Base-by-base conservation (phyloP, 1,140 invertebrate genomes). In the Penaeus chinensis region DNA sequence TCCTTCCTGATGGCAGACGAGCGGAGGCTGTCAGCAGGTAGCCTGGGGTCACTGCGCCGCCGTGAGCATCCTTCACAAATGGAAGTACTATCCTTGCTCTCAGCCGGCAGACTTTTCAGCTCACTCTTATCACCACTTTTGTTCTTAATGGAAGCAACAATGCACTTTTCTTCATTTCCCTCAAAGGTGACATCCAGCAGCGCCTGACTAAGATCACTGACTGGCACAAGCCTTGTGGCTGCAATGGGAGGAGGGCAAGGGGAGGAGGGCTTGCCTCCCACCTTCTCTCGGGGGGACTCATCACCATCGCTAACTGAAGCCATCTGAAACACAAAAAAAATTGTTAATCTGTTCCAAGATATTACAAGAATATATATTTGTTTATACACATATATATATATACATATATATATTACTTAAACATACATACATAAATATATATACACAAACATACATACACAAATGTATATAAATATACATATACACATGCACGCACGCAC, bases 261-360 rank as follows among this genome's bases (percentile, higher is more conserved):
- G 13, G 54, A 18, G 7, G 71, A 19, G 16, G 76, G 61, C 42
- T 86, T 65, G 2, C 42, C 84, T 24, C 32, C 62, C 5, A 11
- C 82, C 61, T 85, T 85, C 76, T 69, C 76, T 63, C 66, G 32
- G 16, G 27, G 24, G 19, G 22, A 27, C 60, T 20, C 86, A 20
- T 83, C 80, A 16, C 65, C 86, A 77, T 87, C 80, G 65, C 86
- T 87, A 20, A 83, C 60, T 54, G 80, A 65, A n/a, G 86, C 69
- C 86, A 87, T 87, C 86, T 87, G 86, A n/a, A 86, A 78, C 20
- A 82, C 47, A 61, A 61, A 8, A 81, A 1, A 81, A 81, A 60
- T 62, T 11, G 20, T 16, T 2, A 7, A 42, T 42, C 32, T 42
- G 37, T 4, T 42, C 7, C 37, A 42, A 42, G 37, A 42, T 42